A percentile compares a stretch with the other conserved stretches of the same genome.
Evolutionary conservation across 2,113 vertebrate species (phyloP).

Genomic region (Naja naja): DNA sequence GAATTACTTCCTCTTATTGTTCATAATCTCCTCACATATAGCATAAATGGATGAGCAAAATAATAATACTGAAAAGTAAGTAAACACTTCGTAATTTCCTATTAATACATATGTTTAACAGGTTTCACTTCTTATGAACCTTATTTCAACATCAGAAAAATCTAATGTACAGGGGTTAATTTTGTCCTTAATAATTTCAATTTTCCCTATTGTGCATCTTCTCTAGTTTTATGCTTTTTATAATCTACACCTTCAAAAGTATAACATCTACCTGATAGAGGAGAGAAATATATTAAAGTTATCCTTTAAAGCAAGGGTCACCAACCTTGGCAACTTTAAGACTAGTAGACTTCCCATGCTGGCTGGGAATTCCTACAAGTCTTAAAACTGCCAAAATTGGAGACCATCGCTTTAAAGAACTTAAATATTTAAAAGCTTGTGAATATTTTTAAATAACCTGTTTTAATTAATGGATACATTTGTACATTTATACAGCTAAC

Average conservation of each 20-base stretch:
- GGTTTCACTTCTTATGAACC: neutral
- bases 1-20: neutral
- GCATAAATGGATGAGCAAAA: neutral
- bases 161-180: neutral
- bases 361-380: neutral
- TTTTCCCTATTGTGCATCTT: neutral
- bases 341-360: neutral
- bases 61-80: neutral
- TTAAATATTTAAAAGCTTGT: neutral
- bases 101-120: neutral
- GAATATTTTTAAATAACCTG: neutral
- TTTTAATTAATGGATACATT: neutral
- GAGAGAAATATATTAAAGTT: neutral
- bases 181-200: neutral
- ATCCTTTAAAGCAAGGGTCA: neutral
- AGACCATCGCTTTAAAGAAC: neutral
- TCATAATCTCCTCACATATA: neutral
- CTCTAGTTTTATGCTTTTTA: neutral
- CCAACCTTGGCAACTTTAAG: neutral
- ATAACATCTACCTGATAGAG: neutral
- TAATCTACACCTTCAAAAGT: neutral
- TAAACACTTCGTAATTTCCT: neutral
- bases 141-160: neutral
- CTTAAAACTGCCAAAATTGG: neutral
- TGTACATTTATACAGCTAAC: neutral